Evolutionary conservation across 2,888 invertebrate genomes (phyloP).

Genomic region (Isotomurus palustris): DNA sequence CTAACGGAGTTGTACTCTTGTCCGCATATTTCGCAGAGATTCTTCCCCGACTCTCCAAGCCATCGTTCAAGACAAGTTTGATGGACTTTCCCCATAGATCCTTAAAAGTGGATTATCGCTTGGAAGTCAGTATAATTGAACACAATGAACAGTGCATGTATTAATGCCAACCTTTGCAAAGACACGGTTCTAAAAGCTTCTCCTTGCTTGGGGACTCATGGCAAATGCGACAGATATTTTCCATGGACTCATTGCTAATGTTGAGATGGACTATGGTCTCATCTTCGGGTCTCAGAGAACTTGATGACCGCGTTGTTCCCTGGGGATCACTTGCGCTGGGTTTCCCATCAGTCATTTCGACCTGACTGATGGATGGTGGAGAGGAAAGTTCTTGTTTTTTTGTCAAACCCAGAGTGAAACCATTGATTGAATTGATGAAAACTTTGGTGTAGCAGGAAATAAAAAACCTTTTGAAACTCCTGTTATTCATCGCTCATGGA

Average conservation of each 20-base stretch:
- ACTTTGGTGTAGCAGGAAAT: too few relatives aligned
- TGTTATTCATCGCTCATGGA: too few relatives aligned
- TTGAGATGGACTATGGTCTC: too few relatives aligned
- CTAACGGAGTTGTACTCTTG: slow-evolving; percentile 36
- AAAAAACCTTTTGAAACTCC: too few relatives aligned
- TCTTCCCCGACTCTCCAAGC: slow-evolving; percentile 43
- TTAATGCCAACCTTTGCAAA: slow-evolving; percentile 41
- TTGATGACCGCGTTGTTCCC: too few relatives aligned
- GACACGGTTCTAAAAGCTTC: slow-evolving; percentile 40
- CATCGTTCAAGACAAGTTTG: slow-evolving; percentile 42
- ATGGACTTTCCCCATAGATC: slow-evolving; percentile 46
- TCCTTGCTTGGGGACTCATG: slow-evolving; percentile 43
- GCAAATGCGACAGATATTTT: slow-evolving; percentile 39
- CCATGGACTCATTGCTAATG: slow-evolving; percentile 34
- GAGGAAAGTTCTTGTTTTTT: background rate
- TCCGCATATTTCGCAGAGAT: slow-evolving; percentile 36
- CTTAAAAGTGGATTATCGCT: slow-evolving; percentile 14
- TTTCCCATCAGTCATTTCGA: too few relatives aligned
- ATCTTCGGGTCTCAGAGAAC: too few relatives aligned
- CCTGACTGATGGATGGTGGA: too few relatives aligned
- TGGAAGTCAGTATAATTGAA: background rate
- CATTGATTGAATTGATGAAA: too few relatives aligned
- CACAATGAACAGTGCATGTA: too few relatives aligned
- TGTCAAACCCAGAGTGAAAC: background rate
- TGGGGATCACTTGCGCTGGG: too few relatives aligned